Evolutionary conservation across 2,888 invertebrate genomes (phyloP).

Genomic region (Geophilus truncorum): DNA sequence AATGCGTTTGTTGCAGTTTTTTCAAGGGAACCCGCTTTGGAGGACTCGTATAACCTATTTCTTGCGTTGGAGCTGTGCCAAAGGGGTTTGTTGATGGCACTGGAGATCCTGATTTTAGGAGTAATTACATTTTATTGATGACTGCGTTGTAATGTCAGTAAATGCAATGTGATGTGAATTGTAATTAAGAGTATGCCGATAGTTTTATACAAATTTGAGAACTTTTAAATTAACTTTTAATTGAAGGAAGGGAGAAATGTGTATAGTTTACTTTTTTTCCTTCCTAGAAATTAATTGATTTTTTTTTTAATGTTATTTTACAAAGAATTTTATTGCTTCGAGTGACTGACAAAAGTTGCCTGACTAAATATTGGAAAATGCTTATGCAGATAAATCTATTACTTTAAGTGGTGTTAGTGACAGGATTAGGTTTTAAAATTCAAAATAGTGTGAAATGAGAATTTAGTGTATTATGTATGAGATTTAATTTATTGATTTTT

Average conservation of each 20-base stretch:
- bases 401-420: neutral
- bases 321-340: too few species aligned
- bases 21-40: neutral
- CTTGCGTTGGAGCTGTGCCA: neutral
- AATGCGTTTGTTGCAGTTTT: too few species aligned
- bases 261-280: too few species aligned
- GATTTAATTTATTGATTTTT: neutral
- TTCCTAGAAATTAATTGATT: too few species aligned
- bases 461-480: neutral
- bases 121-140: slow-evolving; percentile 1
- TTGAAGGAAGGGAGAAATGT: neutral
- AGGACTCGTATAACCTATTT: neutral
- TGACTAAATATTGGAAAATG: neutral
- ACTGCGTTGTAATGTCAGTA: neutral
- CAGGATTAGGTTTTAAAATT: neutral
- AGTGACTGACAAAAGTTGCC: too few species aligned
- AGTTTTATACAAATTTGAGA: neutral
- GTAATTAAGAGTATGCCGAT: neutral
- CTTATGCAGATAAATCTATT: neutral
- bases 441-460: neutral
- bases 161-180: neutral
- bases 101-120: neutral
- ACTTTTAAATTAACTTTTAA: neutral
- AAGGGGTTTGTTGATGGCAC: neutral
- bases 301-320: too few species aligned